These are phyloP conservation scores for Oreochromis tanganicae DNA, from an alignment of 2,113 vertebrate species.

Conservation along the genomic window DNA sequence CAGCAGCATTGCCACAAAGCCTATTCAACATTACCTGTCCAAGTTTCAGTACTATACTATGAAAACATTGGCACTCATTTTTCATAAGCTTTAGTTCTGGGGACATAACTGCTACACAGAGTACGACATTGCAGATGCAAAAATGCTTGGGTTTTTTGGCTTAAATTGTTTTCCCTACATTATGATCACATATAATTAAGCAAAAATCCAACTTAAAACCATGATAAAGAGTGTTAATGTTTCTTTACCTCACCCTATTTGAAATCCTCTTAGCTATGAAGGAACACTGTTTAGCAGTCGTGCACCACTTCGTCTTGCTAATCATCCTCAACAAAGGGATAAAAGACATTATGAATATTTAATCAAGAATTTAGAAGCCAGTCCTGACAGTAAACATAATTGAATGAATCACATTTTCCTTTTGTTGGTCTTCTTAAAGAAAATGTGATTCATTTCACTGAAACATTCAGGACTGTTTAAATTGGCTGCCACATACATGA, in stretches of 20 bases:
- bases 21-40: neutral
- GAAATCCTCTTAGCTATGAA: neutral
- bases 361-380: constrained; percentile 27
- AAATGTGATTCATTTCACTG: neutral
- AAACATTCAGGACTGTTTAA: constrained; percentile 1
- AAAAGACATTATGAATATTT: constrained; percentile 45
- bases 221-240: neutral
- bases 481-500: neutral
- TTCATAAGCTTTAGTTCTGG: neutral
- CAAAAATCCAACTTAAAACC: neutral
- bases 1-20: neutral
- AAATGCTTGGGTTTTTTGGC: neutral
- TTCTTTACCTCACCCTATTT: neutral
- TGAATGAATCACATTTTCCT: constrained; percentile 16
- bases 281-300: neutral
- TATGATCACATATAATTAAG: neutral
- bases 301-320: constrained; percentile 13
- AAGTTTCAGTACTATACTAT: neutral
- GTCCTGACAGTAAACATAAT: constrained; percentile 19
- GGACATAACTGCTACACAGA: neutral
- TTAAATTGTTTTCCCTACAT: neutral
- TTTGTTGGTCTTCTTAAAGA: neutral
- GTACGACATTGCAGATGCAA: neutral
- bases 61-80: neutral
- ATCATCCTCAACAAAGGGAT: constrained; percentile 23